These are phyloP conservation scores for Sycophila texana DNA, from an alignment of 2,888 invertebrate species.

Conservation along the genomic window DNA sequence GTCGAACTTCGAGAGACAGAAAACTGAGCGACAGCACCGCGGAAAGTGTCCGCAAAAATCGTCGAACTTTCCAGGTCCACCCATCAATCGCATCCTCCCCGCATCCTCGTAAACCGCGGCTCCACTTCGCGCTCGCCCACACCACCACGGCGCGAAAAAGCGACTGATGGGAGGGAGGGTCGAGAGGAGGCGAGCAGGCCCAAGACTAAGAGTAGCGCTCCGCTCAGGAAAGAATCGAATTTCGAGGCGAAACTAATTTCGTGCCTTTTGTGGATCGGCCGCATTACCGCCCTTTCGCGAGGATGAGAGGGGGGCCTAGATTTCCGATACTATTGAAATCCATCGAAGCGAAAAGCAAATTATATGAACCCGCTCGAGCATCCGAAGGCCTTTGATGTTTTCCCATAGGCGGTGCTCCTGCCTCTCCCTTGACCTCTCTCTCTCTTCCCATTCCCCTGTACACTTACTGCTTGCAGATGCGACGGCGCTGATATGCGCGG, in stretches of 20 bases:
- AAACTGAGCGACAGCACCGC: background rate
- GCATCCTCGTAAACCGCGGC: slow-evolving; percentile 1
- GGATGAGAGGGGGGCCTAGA: slow-evolving; percentile 64
- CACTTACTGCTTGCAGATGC: background rate
- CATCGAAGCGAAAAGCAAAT: slow-evolving; percentile 74
- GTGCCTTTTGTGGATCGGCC: slow-evolving; percentile 68
- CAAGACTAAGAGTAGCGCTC: background rate
- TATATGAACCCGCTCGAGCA: slow-evolving; percentile 70
- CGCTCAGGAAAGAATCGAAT: slow-evolving; percentile 65
- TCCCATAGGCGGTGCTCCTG: slow-evolving; percentile 35
- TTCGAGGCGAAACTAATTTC: slow-evolving; percentile 73
- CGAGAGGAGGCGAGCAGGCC: slow-evolving; percentile 1
- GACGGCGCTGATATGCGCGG: background rate
- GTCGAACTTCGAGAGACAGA: background rate
- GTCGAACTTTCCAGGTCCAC: background rate
- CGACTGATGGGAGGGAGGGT: too few relatives aligned
- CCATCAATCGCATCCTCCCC: background rate
- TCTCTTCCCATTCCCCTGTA: too few relatives aligned
- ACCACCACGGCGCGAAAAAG: background rate
- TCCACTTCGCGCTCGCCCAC: background rate
- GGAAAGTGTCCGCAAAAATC: background rate
- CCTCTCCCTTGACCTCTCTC: too few relatives aligned
- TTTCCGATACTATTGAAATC: slow-evolving; percentile 74
- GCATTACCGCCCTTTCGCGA: slow-evolving; percentile 56
- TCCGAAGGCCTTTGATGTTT: slow-evolving; percentile 69